Percentiles rank a stretch among this genome's conserved stretches.
These are phyloP conservation scores for Drosophila jambulina DNA, from an alignment of 1,140 invertebrate genomes.

Conservation along the genomic window DNA sequence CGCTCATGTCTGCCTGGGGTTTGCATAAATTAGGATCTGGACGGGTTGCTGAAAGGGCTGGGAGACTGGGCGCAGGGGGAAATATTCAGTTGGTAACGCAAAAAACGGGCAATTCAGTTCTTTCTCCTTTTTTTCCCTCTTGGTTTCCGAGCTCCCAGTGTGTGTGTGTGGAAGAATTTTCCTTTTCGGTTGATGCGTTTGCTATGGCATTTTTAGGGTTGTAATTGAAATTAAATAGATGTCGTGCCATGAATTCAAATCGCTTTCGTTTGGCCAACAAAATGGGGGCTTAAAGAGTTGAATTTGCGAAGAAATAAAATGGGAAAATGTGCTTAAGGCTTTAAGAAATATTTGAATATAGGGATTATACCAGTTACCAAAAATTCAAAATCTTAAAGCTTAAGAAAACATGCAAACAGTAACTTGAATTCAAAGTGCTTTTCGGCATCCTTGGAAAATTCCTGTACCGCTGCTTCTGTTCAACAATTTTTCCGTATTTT, in stretches of 20 bases:
- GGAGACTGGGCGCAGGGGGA: constrained; percentile 5
- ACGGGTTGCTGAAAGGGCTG: constrained; percentile 32
- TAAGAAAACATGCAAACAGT: neutral
- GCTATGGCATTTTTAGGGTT: constrained; percentile 76
- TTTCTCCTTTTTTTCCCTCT: constrained; percentile 4
- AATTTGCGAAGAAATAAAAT: constrained; percentile 11
- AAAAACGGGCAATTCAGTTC: constrained; percentile 43
- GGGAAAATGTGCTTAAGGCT: neutral
- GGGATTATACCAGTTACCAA: neutral
- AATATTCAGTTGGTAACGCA: constrained; percentile 64
- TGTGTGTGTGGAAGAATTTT: constrained; percentile 43
- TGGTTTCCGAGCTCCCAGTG: constrained; percentile 9
- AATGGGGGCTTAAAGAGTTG: constrained; percentile 56
- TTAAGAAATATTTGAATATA: neutral
- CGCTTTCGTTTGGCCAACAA: constrained; percentile 35
- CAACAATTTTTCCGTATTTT: neutral
- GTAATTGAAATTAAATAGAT: constrained; percentile 84
- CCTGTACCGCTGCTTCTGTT: neutral
- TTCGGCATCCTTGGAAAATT: constrained; percentile 3
- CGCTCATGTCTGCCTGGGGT: constrained; percentile 63
- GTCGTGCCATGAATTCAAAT: constrained; percentile 82
- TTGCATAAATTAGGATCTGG: constrained; percentile 77
- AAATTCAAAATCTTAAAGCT: neutral
- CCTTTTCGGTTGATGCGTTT: constrained; percentile 75
- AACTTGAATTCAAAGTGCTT: neutral